Evolutionary conservation across 2,797 vertebrate genomes (phyloP).

Genomic region (Syngnathus rostellatus): DNA sequence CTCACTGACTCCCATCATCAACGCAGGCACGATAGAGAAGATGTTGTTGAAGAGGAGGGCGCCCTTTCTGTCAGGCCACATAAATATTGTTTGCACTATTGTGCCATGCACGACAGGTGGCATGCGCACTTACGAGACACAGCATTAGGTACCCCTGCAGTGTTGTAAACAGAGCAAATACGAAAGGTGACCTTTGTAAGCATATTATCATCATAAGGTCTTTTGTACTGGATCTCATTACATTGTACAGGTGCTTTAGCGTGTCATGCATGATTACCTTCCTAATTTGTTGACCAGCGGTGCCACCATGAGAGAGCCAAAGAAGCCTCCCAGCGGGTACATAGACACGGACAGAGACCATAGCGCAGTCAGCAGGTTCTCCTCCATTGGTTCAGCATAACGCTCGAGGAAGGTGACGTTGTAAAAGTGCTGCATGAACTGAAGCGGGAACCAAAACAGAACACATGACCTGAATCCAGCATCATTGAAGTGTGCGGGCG

Average conservation of each 20-base stretch:
- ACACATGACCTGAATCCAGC: not conserved
- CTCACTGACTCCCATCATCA: conserved; percentile 86
- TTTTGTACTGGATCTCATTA: not conserved
- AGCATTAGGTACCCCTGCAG: too few relatives aligned
- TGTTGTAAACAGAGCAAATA: too few relatives aligned
- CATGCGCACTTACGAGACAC: too few relatives aligned
- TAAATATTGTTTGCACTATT: not conserved
- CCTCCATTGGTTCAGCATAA: conserved; percentile 31
- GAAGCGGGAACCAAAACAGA: conserved; percentile 25
- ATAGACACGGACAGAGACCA: conserved; percentile 93
- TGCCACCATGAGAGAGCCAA: conserved; percentile 87
- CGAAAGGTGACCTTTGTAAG: too few relatives aligned
- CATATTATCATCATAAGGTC: too few relatives aligned
- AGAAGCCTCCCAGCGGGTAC: conserved; percentile 85
- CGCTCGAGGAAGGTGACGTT: conserved; percentile 71
- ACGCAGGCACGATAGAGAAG: conserved; percentile 84
- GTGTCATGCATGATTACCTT: conserved; percentile 63
- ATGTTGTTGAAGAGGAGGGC: conserved; percentile 90
- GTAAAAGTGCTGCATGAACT: conserved; percentile 87
- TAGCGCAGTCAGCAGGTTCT: conserved; percentile 63
- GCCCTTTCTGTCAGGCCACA: conserved; percentile 75
- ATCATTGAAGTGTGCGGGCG: too few relatives aligned
- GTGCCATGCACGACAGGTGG: too few relatives aligned
- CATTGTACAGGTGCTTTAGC: not conserved
- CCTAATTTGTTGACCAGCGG: conserved; percentile 81